Percentiles rank a stretch among this genome's conserved stretches.
Evolutionary conservation across 1,140 invertebrate species (phyloP).

Genomic region (Magallana ariakensis): DNA sequence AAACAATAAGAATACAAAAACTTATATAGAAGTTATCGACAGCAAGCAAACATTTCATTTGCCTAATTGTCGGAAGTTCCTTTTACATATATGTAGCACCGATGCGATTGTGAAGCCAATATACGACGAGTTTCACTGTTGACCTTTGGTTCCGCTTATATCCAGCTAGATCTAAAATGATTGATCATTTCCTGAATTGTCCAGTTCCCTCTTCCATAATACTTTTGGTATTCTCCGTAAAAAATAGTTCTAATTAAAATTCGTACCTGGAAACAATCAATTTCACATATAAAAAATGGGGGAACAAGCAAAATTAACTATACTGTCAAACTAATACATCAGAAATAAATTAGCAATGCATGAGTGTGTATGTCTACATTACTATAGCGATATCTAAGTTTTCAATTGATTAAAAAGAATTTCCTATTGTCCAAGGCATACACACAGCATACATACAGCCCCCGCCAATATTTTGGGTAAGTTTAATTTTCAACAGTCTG

Average conservation of each 20-base stretch:
- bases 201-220: neutral
- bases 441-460: too few species aligned
- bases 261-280: neutral
- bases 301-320: too few species aligned
- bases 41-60: neutral
- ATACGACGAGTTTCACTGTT: neutral
- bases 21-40: neutral
- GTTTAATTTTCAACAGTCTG: too few species aligned
- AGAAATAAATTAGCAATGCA: neutral
- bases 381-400: neutral
- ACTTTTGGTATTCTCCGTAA: neutral
- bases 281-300: neutral
- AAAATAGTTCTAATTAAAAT: neutral
- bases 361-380: neutral
- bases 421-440: neutral
- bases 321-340: neutral
- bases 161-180: neutral
- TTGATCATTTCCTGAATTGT: neutral
- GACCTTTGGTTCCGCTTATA: neutral
- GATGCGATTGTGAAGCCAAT: neutral
- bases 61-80: too few species aligned
- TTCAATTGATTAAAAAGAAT: neutral
- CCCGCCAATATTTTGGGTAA: neutral
- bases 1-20: neutral
- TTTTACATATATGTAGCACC: too few species aligned